These are phyloP conservation scores for Lethocerus indicus DNA, from an alignment of 1,140 invertebrate species.

Conservation along the genomic window DNA sequence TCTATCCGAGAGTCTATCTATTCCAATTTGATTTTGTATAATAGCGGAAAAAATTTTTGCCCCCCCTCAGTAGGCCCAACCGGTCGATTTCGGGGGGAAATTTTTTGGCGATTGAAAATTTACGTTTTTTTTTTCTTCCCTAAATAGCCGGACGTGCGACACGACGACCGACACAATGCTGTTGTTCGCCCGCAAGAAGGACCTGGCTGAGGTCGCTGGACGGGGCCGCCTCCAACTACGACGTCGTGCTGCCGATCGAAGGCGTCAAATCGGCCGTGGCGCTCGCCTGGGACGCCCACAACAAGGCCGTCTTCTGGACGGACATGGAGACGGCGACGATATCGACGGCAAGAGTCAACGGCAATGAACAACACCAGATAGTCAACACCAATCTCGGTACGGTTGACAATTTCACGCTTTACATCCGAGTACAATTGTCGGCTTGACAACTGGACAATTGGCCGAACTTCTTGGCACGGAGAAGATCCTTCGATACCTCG, in stretches of 20 bases:
- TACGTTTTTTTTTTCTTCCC: not conserved
- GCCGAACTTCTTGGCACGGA: too few relatives aligned
- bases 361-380: conserved; percentile 47
- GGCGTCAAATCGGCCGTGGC: conserved; percentile 66
- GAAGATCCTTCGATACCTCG: too few relatives aligned
- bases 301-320: conserved; percentile 73
- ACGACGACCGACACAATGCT: conserved; percentile 56
- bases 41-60: too few relatives aligned
- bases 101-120: too few relatives aligned
- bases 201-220: conserved; percentile 52
- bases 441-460: too few relatives aligned
- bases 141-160: conserved; percentile 48
- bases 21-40: too few relatives aligned
- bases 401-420: not conserved
- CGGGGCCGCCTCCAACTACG: conserved; percentile 29
- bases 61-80: too few relatives aligned
- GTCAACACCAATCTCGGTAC: conserved; percentile 50
- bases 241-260: conserved; percentile 58
- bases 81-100: too few relatives aligned
- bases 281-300: conserved; percentile 63
- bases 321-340: conserved; percentile 71
- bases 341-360: conserved; percentile 57
- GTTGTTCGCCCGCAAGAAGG: conserved; percentile 63
- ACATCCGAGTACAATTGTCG: not conserved
- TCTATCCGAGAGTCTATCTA: too few relatives aligned